phyloP scores from a whole-genome alignment of 1,140 invertebrate species.

The Drosophila kepulauana region DNA sequence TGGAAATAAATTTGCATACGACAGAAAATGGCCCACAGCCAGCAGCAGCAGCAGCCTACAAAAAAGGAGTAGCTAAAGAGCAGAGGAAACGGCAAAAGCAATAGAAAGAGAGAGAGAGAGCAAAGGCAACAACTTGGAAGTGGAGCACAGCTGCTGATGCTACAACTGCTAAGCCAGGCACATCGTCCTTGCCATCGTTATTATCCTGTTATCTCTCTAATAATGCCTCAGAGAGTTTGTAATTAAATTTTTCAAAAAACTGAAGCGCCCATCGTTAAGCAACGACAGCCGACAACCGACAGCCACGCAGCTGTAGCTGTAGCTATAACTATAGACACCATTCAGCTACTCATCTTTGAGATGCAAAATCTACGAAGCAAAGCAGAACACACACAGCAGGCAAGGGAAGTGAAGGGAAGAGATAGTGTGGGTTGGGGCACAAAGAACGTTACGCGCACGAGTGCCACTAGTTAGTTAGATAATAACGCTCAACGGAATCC shows the following conservation, averaged over 20 bases:
- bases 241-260: conserved; percentile 81
- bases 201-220: conserved; percentile 83
- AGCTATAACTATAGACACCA: neutral
- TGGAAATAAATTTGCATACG: conserved; percentile 68
- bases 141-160: conserved; percentile 67
- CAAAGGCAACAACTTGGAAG: conserved; percentile 47
- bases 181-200: conserved; percentile 77
- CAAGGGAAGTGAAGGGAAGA: neutral
- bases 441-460: conserved; percentile 81
- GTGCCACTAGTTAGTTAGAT: conserved; percentile 82
- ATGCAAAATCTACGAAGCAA: conserved; percentile 41
- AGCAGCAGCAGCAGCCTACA: conserved; percentile 50
- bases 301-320: neutral
- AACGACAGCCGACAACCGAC: conserved; percentile 21
- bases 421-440: conserved; percentile 30
- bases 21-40: conserved; percentile 47
- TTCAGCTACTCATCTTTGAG: conserved; percentile 26
- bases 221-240: conserved; percentile 83
- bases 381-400: neutral
- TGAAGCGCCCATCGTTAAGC: conserved; percentile 54
- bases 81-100: conserved; percentile 4
- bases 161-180: conserved; percentile 28
- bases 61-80: conserved; percentile 37
- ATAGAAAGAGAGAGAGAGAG: neutral
- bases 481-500: conserved; percentile 80